Evolutionary conservation across 2,113 vertebrate genomes (phyloP).

Genomic region (Petrocephalus microphthalmus): DNA sequence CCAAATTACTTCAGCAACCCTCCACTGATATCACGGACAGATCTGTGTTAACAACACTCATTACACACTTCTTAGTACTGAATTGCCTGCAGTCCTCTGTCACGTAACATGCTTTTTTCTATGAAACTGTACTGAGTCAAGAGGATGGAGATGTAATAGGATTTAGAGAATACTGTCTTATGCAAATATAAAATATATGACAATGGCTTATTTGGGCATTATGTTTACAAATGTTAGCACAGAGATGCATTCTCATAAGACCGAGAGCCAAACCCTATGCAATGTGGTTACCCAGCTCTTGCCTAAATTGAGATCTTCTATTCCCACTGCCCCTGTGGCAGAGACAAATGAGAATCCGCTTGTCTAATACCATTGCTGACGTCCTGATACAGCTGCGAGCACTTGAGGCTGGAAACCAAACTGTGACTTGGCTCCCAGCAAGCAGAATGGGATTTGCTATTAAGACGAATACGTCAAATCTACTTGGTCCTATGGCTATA

Average conservation of each 20-base stretch:
- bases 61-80: background rate
- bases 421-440: background rate
- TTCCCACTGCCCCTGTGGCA: background rate
- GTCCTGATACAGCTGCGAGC: slow-evolving; percentile 8
- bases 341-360: background rate
- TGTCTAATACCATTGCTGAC: background rate
- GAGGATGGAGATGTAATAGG: background rate
- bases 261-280: background rate
- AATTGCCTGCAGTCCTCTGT: background rate
- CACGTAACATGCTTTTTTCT: background rate
- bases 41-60: background rate
- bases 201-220: background rate
- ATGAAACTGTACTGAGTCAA: background rate
- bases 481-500: background rate
- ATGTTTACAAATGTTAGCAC: background rate
- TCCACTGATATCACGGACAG: background rate
- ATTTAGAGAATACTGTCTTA: background rate
- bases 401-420: background rate
- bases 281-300: background rate
- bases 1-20: background rate
- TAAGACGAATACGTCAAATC: slow-evolving; percentile 11
- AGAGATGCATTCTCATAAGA: background rate
- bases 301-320: background rate
- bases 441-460: background rate
- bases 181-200: background rate